Evolutionary conservation across 1,140 invertebrate species (phyloP), one percentile per base, ranked within the genome.

Genomic region (Helicoverpa zea): DNA sequence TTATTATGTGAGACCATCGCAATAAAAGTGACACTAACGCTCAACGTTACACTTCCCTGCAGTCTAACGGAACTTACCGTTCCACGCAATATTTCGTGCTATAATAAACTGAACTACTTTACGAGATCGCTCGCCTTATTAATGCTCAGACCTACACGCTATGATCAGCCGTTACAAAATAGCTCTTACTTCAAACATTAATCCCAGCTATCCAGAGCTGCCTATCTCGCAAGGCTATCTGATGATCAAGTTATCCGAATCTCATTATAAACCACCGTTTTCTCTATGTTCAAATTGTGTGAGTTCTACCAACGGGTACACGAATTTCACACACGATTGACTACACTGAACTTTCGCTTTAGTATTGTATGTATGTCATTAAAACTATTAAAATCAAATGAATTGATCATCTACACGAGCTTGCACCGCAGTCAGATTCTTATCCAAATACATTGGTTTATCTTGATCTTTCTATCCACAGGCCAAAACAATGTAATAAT

Each of bases 31-130:
- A 77, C 74, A 77, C 47, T n/a, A n/a, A 70, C 12, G 49, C 43
- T 16, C 18, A 43, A 52, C 61, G 43, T 77, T 64, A 64, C 58
- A 64, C 13, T 29, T 70, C 63, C 64, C 47, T 64, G 74, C 59
- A 58, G 43, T 29, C 11, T 79, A 79, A 79, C 76, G 63, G 76
- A 35, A 18, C 16, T 59, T 79, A 79, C 76, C 64, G 76, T 68
- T 78, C 52, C n/a, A 47, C 51, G 51, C 51, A 23, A 58, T 78
- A 78, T 78, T 68, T 78, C 63, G 35, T 58, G 43, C 30, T 70
- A n/a, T 49, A 58, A 70, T 59, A 29, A 70, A 29, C 51, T 23
- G 12, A 78, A 23, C 63, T 64, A n/a, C 23, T 75, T 75, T 73
- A 73, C 70, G 23, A 43, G 70, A 68, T 68, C 49, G 43, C 64